Evolutionary conservation across 2,888 invertebrate species (phyloP), one percentile per base, ranked within the genome.

Genomic region (Antheraea assamensis): DNA sequence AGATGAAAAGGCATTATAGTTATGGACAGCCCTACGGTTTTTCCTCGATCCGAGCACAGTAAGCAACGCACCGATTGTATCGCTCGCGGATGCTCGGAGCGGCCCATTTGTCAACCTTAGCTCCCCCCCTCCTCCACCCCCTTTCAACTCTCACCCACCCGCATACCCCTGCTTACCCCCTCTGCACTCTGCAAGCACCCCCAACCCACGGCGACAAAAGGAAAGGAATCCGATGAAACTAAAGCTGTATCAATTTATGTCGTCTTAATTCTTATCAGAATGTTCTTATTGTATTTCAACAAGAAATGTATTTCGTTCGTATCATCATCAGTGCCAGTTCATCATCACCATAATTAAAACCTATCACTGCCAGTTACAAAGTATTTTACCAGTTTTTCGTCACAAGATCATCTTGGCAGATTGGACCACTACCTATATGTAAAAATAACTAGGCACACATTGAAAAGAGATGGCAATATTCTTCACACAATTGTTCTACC

Each of bases 31-130:
- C 95, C 95, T 95, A 95, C 85, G 89, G 86, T 95, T 95, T 96
- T 96, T 95, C 95, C 95, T 95, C 90, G 89, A 88, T 85, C 91
- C 92, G 93, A 90, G 92, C 94, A 92, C 94, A 94, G 95, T 94
- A 93, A 94, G 94, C 94, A 94, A 94, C 93, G 94, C 94, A 93
- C 91, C 94, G 94, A 94, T 94, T 94, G 94, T 94, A 94, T 94
- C 94, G 92, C 88, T 87, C 91, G 93, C 93, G 93, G 93, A 92
- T 92, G 94, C 93, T 93, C 91, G 91, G 91, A 92, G 94, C 94
- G 92, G 91, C 92, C 93, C 95, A 95, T 95, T 94, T 94, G 94
- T 95, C 95, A 95, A 93, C 93, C 93, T 91, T 92, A 89, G 88
- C 89, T 85, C 86, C 87, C 77, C 77, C 80, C 86, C 81, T 77